Evolutionary conservation across 2,797 vertebrate genomes (phyloP), one percentile per base, ranked within the genome.

Genomic region (Myripristis jacobus): DNA sequence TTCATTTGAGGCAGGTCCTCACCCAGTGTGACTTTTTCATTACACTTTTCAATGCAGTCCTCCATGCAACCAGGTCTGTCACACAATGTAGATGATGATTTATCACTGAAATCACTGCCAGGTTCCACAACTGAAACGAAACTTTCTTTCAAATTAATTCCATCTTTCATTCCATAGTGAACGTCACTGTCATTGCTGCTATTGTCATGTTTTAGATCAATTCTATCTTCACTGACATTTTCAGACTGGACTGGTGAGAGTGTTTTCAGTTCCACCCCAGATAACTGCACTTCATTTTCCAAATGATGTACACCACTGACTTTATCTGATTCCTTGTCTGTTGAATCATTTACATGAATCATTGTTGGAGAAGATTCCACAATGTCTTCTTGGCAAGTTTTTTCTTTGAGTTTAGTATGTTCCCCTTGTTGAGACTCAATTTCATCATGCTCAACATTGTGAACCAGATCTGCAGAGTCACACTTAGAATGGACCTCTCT

Each of bases 201-300:
- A 15, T 0, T 22, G 48, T 75, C 43, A 19, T 58, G 16, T 25
- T 2, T 51, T 63, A 29, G n/a, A 36, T 46, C 61, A 64, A 56
- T 43, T 15, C 53, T 10, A 54, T 66, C 55, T 48, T 56, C 57
- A 51, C 66, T 36, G 29, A 56, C 19, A 67, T 66, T 44, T 63
- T 68, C 62, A 51, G 7, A 7, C n/a, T 67, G 62, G 24, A 6
- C 44, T 46, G 24, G 34, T 25, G 59, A 70, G 47, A 64, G 15
- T 53, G 44, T n/a, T 60, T 44, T 18, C 41, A 34, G 25, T 51
- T 78, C 66, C 38, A 84, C 46, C 22, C 1, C 11, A 48, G 58
- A 53, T 16, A 55, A 18, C 8, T 11, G 68, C 18, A 57, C 67
- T 22, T 85, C 36, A 47, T 71, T 63, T 77, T 79, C 50, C 29